A percentile compares a stretch with the other conserved stretches of the same genome.
Conservation (phyloP, 2,888 invertebrate species). For the Heliothis peltigera region DNA sequence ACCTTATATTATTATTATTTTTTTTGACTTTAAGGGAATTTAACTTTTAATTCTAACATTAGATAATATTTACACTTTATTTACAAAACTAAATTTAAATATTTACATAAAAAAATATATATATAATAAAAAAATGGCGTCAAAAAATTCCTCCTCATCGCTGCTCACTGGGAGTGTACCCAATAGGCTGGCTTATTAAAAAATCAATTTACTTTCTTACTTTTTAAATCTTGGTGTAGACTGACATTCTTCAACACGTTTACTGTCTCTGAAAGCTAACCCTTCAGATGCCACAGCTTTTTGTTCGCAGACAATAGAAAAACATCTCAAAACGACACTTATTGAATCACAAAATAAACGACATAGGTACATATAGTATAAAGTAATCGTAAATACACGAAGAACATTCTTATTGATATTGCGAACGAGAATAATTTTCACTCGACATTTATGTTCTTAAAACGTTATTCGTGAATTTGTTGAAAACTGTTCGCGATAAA, state of each 20-base stretch:
- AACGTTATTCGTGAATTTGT: constrained; percentile 16
- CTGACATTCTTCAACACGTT: too few species aligned
- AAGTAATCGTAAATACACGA: constrained; percentile 24
- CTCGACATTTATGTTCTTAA: constrained; percentile 22
- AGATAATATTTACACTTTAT: too few species aligned
- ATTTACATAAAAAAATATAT: too few species aligned
- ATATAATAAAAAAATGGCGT: too few species aligned
- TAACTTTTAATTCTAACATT: too few species aligned
- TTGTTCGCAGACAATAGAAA: constrained; percentile 1
- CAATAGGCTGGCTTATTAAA: too few species aligned
- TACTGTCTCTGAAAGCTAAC: neutral
- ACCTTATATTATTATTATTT: neutral
- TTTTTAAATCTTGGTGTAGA: too few species aligned
- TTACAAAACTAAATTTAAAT: too few species aligned
- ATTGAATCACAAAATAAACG: constrained; percentile 24
- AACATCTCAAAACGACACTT: constrained; percentile 13
- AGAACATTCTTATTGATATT: constrained; percentile 7
- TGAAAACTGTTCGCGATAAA: constrained; percentile 35
- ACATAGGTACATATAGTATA: too few species aligned
- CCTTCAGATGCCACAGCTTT: neutral
- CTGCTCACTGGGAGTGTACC: too few species aligned
- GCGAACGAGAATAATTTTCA: constrained; percentile 21
- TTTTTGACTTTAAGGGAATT: neutral
- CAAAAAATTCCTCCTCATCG: too few species aligned
- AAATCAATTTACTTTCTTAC: too few species aligned